phyloP scores from a whole-genome alignment of 2,797 vertebrate genomes.

The Heterohyrax brucei region DNA sequence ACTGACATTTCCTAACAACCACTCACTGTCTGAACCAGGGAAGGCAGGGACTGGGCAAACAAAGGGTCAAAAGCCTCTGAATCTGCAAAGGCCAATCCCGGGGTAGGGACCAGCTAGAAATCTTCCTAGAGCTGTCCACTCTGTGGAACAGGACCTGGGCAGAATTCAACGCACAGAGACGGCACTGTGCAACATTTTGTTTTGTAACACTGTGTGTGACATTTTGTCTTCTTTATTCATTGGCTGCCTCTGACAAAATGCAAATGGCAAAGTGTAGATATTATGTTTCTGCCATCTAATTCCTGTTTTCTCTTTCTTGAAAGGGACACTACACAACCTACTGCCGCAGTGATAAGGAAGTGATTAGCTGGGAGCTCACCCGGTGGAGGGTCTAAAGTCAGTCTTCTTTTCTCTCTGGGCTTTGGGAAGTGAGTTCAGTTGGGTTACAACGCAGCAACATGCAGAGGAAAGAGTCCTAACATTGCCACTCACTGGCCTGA shows the following conservation, averaged over 20 bases:
- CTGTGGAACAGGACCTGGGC: neutral
- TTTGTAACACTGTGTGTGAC: neutral
- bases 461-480: neutral
- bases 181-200: neutral
- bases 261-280: neutral
- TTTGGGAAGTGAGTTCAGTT: neutral
- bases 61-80: neutral
- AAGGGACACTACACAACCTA: neutral
- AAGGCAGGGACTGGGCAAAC: neutral
- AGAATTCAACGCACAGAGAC: neutral
- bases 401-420: neutral
- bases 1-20: conserved; percentile 36
- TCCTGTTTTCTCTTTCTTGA: conserved; percentile 11
- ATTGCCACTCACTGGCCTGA: neutral
- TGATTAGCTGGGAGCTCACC: neutral
- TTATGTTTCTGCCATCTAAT: neutral
- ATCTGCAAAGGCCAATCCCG: neutral
- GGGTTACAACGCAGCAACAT: neutral
- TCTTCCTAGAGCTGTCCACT: neutral
- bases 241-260: neutral
- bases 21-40: neutral
- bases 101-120: neutral
- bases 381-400: neutral
- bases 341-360: neutral
- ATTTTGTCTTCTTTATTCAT: neutral